phyloP scores from a whole-genome alignment of 2,113 vertebrate genomes.

The Hystrix cristata region DNA sequence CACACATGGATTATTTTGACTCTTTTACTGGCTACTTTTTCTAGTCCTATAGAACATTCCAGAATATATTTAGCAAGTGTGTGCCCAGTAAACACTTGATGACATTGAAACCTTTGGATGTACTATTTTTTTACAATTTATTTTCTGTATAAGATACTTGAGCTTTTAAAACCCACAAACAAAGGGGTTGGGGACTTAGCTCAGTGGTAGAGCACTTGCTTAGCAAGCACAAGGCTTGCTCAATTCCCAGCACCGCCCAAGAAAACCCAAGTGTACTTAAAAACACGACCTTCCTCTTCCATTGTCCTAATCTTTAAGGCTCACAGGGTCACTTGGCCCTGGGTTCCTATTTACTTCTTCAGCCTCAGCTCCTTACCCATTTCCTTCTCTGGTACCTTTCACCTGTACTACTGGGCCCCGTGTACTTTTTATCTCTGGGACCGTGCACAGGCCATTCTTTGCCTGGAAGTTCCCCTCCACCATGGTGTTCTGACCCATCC shows the following conservation, averaged over 20 bases:
- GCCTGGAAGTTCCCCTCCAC: not conserved
- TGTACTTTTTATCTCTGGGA: not conserved
- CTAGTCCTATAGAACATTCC: not conserved
- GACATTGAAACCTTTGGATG: not conserved
- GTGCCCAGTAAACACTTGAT: not conserved
- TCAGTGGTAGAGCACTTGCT: no score
- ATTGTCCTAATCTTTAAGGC: not conserved
- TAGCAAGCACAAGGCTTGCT: no score
- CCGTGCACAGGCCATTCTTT: not conserved
- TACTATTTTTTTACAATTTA: not conserved
- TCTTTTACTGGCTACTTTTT: not conserved
- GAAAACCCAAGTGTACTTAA: not conserved
- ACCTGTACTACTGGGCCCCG: not conserved
- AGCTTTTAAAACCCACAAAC: not conserved
- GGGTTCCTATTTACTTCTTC: not conserved
- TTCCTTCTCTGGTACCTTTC: not conserved
- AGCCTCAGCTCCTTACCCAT: not conserved
- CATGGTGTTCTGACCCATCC: not conserved
- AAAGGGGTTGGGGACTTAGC: no score
- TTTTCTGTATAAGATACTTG: not conserved
- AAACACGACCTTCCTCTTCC: not conserved
- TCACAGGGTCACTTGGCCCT: fast-evolving
- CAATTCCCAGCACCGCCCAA: no score
- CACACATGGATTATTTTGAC: not conserved
- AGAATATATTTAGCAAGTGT: not conserved